Percentiles rank a stretch among this genome's conserved stretches.
Conservation (phyloP, 2,888 invertebrate genomes). For the Ectemnius lituratus region DNA sequence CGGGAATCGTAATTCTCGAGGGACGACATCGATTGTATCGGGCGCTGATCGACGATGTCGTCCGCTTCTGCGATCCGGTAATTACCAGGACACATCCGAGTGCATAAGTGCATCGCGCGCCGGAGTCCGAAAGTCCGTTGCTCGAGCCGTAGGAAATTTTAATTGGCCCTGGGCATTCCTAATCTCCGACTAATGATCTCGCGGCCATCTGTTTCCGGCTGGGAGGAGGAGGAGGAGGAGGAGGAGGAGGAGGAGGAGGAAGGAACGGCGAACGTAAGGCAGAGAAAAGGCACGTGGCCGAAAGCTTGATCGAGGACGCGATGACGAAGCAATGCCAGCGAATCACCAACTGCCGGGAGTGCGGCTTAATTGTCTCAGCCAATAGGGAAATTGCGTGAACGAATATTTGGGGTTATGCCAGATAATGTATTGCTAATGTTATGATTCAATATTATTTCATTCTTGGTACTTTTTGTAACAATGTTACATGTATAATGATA, state of each 20-base stretch:
- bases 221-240: slow-evolving; percentile 26
- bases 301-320: too few species aligned
- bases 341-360: too few species aligned
- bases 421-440: too few species aligned
- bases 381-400: too few species aligned
- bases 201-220: slow-evolving; percentile 56
- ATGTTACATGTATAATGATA: too few species aligned
- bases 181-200: slow-evolving; percentile 56
- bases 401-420: too few species aligned
- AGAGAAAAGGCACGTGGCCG: neutral
- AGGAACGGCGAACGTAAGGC: too few species aligned
- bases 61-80: slow-evolving; percentile 40
- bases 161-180: slow-evolving; percentile 49
- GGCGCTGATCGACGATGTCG: slow-evolving; percentile 49
- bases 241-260: neutral
- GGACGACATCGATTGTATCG: slow-evolving; percentile 49
- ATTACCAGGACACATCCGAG: slow-evolving; percentile 28
- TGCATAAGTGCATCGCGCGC: too few species aligned
- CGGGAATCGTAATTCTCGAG: slow-evolving; percentile 40
- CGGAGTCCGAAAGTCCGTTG: slow-evolving; percentile 32
- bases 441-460: too few species aligned
- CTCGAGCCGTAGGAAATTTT: slow-evolving; percentile 44
- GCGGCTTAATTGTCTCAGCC: too few species aligned
- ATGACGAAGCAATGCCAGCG: too few species aligned
- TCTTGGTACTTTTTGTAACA: too few species aligned